Base-by-base conservation (phyloP, 1,140 invertebrate species). In the Solenopsis invicta region DNA sequence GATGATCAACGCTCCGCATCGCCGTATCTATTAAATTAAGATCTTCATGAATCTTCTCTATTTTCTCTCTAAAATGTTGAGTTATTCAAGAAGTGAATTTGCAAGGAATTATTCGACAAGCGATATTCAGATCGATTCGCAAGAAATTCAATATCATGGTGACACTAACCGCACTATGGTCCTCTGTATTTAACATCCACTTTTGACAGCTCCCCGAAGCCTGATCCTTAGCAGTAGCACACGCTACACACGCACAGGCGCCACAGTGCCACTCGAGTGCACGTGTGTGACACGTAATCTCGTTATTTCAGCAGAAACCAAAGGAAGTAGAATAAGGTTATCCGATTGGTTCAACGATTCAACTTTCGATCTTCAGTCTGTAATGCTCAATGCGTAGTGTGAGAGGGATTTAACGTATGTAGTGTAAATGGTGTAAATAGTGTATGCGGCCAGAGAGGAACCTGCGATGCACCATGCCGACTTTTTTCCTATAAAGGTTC, bases 11-110 rank as follows among this genome's bases (percentile, higher is more conserved):
- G n/a, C 6, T 69, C 9, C 37, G 13, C 45, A 41, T 80, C 34
- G 34, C 48, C 18, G 3, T 54, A 81, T 21, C 64, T 81, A 16
- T 80, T 69, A 69, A 81, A 54, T 69, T 66, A 64, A 34, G 10
- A 78, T 8, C 16, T n/a, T 13, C 2, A 13, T 77, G 6, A 76
- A 45, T 4, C 24, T 56, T 62, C 12, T 64, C 18, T 59, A n/a
- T 10, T 59, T 59, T 66, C 62, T 37, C 34, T n/a, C 18, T n/a
- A 34, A 66, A 21, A n/a, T n/a, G 12, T 50, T 2, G 13, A 5
- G 29, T 52, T 4, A 2, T 50, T 2, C 45, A 18, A 6, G n/a
- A 37, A 10, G 3, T 2, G 41, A 21, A 45, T 61, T 62, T 62
- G 41, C 2, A 62, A 41, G 0, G 5, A n/a, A 1, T 62, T 29